These are phyloP conservation scores for Nomada ruficornis DNA, from an alignment of 2,888 invertebrate species.

Conservation along the genomic window DNA sequence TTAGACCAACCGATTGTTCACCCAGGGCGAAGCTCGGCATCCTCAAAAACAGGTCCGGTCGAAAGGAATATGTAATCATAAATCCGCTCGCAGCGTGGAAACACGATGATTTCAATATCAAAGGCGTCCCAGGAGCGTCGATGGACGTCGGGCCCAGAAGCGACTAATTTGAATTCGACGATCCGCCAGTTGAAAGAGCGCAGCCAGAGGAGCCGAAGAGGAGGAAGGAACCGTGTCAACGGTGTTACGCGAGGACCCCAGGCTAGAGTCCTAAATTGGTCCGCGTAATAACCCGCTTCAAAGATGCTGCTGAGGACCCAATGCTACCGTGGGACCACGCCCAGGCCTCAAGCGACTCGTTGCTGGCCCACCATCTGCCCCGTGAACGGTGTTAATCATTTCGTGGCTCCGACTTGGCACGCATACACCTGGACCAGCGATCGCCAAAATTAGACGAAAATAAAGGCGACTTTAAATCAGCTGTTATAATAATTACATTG, in stretches of 20 bases:
- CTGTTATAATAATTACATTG: too few species aligned
- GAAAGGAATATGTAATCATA: not conserved
- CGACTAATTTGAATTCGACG: constrained; percentile 38
- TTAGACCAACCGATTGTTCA: too few species aligned
- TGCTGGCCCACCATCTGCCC: constrained; percentile 55
- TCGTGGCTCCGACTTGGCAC: not conserved
- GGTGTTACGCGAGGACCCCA: constrained; percentile 37
- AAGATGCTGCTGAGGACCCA: constrained; percentile 54
- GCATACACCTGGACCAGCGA: not conserved
- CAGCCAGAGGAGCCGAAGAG: not conserved
- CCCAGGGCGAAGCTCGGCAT: too few species aligned
- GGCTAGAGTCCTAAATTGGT: constrained; percentile 74
- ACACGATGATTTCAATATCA: constrained; percentile 21
- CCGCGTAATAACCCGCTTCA: constrained; percentile 75
- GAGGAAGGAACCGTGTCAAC: constrained; percentile 41
- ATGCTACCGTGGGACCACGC: constrained; percentile 81
- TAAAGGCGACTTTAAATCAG: too few species aligned
- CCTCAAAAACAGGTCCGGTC: too few species aligned
- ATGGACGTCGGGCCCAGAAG: constrained; percentile 28
- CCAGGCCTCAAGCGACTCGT: constrained; percentile 80
- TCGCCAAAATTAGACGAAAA: too few species aligned
- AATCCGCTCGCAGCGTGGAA: not conserved
- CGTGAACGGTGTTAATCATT: not conserved
- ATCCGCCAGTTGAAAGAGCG: not conserved
- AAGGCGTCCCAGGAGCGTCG: not conserved